Conservation (phyloP, 30 jellyfish, hydroid and myxozoan species). For the Cassiopea xamachana region DNA sequence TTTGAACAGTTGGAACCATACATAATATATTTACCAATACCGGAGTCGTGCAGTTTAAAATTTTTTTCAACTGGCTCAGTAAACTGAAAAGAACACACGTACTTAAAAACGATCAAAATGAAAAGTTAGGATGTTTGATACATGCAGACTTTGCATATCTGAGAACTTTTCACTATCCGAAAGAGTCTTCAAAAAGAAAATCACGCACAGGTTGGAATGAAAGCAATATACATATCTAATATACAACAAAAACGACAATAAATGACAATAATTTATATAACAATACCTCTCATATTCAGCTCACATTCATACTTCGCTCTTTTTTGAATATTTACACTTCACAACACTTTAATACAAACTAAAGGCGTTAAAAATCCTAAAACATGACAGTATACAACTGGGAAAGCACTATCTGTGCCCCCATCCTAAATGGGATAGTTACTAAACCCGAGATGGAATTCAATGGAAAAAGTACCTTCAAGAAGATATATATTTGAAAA, state of each 20-base stretch:
- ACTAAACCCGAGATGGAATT: no score
- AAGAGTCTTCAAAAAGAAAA: not conserved
- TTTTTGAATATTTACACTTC: slow-evolving; percentile 28
- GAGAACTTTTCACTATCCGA: no score
- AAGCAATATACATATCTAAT: not conserved
- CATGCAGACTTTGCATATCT: no score
- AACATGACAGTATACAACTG: not conserved
- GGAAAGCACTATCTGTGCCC: not conserved
- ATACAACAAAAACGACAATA: not conserved
- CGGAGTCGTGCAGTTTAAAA: no score
- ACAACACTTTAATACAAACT: slow-evolving; percentile 30
- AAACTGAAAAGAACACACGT: no score
- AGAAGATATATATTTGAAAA: no score
- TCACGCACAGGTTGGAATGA: not conserved
- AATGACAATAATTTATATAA: not conserved
- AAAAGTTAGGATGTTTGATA: no score
- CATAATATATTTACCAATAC: no score
- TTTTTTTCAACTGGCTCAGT: no score
- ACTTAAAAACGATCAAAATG: no score
- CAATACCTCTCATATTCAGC: slow-evolving; percentile 23
- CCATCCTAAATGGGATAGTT: not conserved
- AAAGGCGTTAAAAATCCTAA: slow-evolving; percentile 4
- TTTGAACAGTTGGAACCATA: no score
- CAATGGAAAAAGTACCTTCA: no score
- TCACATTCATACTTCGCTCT: slow-evolving; percentile 41